Evolutionary conservation across 2,888 invertebrate genomes (phyloP), one percentile per base, ranked within the genome.

Genomic region (Zeuzera pyrina): DNA sequence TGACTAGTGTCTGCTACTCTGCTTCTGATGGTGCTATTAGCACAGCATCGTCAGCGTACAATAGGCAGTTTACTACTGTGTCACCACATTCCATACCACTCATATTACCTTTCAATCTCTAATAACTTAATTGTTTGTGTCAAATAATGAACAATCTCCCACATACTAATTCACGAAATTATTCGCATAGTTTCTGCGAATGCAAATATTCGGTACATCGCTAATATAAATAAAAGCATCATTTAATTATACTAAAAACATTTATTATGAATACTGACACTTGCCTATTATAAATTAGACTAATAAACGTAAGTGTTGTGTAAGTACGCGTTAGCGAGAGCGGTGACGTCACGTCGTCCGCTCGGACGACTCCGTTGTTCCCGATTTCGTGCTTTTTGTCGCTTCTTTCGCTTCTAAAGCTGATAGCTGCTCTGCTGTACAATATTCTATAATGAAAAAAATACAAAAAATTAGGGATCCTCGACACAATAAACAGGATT

Each of bases 221-320:
- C n/a, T n/a, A n/a, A n/a, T n/a, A n/a, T n/a, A 25, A 25, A 25
- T 12, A 12, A 25, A 25, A 25, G n/a, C 25, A 12, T 11, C 25
- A 12, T 12, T 25, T 5, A 7, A 25, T 25, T 12, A 25, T n/a
- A 11, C 24, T 32, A 67, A 62, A 70, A 70, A 62, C 42, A 45
- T 77, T 74, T 77, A 74, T 73, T 79, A 72, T 49, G 66, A 77
- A 76, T 77, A 78, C 71, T 76, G 66, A 66, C 47, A 47, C 56
- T 67, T 59, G 59, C 60, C 65, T 66, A 60, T 52, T 42, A 62
- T 64, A 67, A 70, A 67, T 31, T 41, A 48, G 44, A 47, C 44
- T 48, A 38, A 36, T 44, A 45, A 46, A 12, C 30, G 33, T 36
- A 26, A 25, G 4, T 25, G 25, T 25, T 25, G 25, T 38, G 46